Evolutionary conservation across 2,797 vertebrate genomes (phyloP).

Genomic region (Phrynocephalus guinanensis): DNA sequence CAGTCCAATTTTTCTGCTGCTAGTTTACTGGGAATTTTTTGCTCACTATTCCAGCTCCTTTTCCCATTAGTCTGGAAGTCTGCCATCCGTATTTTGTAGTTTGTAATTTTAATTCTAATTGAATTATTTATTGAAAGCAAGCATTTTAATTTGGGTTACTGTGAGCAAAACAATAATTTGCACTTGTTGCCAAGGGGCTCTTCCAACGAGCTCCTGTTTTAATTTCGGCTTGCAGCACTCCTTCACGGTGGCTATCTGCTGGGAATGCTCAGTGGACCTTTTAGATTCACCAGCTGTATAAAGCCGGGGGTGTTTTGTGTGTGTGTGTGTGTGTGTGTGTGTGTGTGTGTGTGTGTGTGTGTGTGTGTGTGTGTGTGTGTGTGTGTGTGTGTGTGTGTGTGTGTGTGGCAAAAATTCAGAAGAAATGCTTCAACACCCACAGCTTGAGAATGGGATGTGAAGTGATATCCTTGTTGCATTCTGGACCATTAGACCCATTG

Average conservation of each 20-base stretch:
- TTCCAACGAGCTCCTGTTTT: slow-evolving; percentile 31
- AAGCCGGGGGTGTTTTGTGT: not conserved
- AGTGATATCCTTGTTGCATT: not conserved
- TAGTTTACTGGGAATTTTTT: not conserved
- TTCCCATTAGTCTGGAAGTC: slow-evolving; percentile 43
- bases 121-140: slow-evolving; percentile 73
- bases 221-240: slow-evolving; percentile 36
- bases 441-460: not conserved
- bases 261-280: slow-evolving; percentile 30
- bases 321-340: no score
- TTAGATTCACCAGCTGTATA: slow-evolving; percentile 35
- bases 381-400: no score
- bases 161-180: slow-evolving; percentile 45
- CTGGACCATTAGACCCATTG: not conserved
- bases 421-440: slow-evolving; percentile 9
- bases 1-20: not conserved
- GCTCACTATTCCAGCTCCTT: not conserved
- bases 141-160: slow-evolving; percentile 67
- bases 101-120: slow-evolving; percentile 67
- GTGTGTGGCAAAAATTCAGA: not conserved
- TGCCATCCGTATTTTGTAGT: slow-evolving; percentile 55
- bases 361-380: not conserved
- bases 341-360: not conserved
- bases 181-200: slow-evolving; percentile 38
- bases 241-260: slow-evolving; percentile 37